These are phyloP conservation scores for Acromyrmex echinatior DNA, from an alignment of 1,140 invertebrate species.

Conservation along the genomic window DNA sequence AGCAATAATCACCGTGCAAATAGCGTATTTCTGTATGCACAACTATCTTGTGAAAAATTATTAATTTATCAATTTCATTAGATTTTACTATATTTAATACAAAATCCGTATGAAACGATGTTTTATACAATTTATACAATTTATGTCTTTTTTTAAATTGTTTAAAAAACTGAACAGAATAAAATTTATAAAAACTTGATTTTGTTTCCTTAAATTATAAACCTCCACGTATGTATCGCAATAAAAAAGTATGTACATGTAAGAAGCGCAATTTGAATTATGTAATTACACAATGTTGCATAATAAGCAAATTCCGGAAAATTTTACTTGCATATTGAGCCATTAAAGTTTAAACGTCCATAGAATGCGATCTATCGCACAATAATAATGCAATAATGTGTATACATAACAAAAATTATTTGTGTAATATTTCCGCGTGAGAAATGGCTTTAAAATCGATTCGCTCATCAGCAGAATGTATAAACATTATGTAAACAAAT, in stretches of 20 bases:
- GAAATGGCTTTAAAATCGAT: not conserved
- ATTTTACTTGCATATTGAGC: not conserved
- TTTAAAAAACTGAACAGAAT: constrained; percentile 38
- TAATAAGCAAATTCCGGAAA: not conserved
- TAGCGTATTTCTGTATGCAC: constrained; percentile 56
- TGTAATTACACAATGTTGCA: not conserved
- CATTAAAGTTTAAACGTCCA: not conserved
- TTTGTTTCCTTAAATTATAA: not conserved
- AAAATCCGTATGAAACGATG: constrained; percentile 53
- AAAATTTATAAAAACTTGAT: constrained; percentile 12
- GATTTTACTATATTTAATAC: constrained; percentile 78
- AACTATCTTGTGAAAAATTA: constrained; percentile 70
- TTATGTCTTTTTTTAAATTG: constrained; percentile 28
- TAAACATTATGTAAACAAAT: not conserved
- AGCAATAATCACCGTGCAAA: constrained; percentile 42
- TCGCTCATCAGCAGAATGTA: not conserved
- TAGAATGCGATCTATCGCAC: not conserved
- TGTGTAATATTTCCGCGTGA: not conserved
- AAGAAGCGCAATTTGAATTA: too few species aligned
- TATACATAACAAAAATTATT: not conserved
- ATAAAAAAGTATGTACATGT: not conserved
- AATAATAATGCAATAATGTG: not conserved
- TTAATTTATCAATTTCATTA: constrained; percentile 79
- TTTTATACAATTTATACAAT: not conserved
- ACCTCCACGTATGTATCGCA: not conserved